These are phyloP conservation scores for Tryphoninae sp. DNA, from an alignment of 2,888 invertebrate genomes.

Conservation along the genomic window DNA sequence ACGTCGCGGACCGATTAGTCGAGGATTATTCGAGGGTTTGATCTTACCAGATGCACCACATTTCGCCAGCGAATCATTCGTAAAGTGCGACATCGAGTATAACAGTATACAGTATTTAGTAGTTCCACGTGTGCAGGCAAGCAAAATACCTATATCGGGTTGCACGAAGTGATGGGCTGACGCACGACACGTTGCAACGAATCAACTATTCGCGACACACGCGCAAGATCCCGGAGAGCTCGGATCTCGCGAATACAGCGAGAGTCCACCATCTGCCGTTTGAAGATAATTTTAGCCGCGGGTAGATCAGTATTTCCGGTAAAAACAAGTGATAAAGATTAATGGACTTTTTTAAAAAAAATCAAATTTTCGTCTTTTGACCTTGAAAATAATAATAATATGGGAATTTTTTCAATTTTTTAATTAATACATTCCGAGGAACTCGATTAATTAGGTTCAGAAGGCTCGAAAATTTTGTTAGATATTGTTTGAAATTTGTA, in stretches of 20 bases:
- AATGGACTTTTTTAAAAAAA: too few species aligned
- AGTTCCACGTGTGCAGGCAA: neutral
- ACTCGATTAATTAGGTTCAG: conserved; percentile 36
- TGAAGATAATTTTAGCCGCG: conserved; percentile 26
- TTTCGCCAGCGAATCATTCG: conserved; percentile 60
- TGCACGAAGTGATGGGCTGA: conserved; percentile 46
- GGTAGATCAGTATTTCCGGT: neutral
- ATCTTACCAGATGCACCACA: conserved; percentile 62
- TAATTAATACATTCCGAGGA: conserved; percentile 8
- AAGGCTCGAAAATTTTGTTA: too few species aligned
- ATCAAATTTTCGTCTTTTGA: too few species aligned
- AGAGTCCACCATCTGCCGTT: neutral
- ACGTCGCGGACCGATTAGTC: conserved; percentile 59
- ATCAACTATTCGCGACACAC: conserved; percentile 51
- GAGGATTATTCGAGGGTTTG: conserved; percentile 64
- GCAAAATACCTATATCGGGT: conserved; percentile 9
- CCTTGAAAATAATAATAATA: too few species aligned
- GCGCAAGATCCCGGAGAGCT: neutral
- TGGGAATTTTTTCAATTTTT: too few species aligned
- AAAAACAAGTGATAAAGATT: neutral
- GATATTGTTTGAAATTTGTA: too few species aligned
- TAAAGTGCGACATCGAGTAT: conserved; percentile 48
- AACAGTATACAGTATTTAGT: conserved; percentile 40
- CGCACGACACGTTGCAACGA: conserved; percentile 54
- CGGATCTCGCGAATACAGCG: neutral